Conservation (phyloP, 2,797 vertebrate genomes). For the Botia kubotai region DNA sequence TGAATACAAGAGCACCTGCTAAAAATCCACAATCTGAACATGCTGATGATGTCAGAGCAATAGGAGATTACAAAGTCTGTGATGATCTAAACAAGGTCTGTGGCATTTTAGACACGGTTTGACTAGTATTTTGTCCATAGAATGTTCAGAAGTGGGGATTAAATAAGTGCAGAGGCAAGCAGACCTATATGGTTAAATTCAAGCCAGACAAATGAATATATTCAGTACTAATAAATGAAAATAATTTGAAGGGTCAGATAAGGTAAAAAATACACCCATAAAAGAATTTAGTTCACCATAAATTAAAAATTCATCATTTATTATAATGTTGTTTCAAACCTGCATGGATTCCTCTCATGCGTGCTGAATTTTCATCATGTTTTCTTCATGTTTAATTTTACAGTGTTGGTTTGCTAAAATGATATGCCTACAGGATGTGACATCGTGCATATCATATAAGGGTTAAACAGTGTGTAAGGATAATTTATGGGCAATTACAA, state of each 20-base stretch:
- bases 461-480: background rate
- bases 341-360: too few species aligned
- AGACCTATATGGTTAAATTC: background rate
- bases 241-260: background rate
- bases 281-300: background rate
- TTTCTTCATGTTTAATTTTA: background rate
- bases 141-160: conserved; percentile 6
- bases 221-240: background rate
- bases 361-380: too few species aligned
- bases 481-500: background rate
- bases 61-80: background rate
- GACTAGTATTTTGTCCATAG: conserved; percentile 13
- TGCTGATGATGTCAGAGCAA: conserved; percentile 16
- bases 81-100: background rate
- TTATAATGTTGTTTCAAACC: too few species aligned
- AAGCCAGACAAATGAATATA: background rate
- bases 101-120: conserved; percentile 19
- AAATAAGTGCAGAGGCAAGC: conserved; percentile 10
- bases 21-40: conserved; percentile 9
- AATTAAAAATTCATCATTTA: too few species aligned
- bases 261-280: background rate
- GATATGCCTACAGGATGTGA: background rate
- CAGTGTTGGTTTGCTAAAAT: background rate
- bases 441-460: background rate
- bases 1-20: background rate